phyloP scores from a whole-genome alignment of 2,113 vertebrate species.

The Brienomyrus longianalis region DNA sequence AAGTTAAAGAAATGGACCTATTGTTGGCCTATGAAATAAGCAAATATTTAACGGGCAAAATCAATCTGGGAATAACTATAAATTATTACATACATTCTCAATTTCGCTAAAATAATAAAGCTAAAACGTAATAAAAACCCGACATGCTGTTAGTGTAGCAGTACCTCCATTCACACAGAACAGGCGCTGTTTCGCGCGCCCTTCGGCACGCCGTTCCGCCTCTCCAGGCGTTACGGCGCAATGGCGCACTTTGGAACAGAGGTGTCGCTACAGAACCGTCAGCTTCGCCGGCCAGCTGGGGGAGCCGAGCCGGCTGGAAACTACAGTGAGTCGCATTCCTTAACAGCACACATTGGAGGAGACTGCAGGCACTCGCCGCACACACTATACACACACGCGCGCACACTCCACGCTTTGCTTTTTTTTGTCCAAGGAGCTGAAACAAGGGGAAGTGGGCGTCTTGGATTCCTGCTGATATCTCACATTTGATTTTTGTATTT shows the following conservation, averaged over 20 bases:
- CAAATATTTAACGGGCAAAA: neutral
- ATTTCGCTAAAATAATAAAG: neutral
- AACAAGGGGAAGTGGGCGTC: constrained; percentile 38
- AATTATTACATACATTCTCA: neutral
- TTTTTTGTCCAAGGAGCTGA: constrained; percentile 22
- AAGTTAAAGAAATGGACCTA: neutral
- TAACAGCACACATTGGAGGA: constrained; percentile 50
- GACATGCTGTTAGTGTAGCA: neutral
- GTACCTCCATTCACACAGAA: neutral
- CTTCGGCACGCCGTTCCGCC: neutral
- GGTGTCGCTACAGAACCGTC: constrained; percentile 27
- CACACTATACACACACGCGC: neutral
- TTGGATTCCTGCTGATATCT: constrained; percentile 29
- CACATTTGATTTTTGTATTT: constrained; percentile 32
- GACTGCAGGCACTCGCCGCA: constrained; percentile 27
- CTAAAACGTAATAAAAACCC: neutral
- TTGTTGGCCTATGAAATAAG: neutral
- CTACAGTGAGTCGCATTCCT: constrained; percentile 57
- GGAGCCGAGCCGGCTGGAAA: constrained; percentile 44
- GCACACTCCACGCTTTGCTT: constrained; percentile 30
- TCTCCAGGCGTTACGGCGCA: constrained; percentile 10
- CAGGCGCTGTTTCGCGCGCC: too few relatives aligned
- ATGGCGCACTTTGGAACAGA: constrained; percentile 23
- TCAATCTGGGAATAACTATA: neutral
- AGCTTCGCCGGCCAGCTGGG: constrained; percentile 14